phyloP scores from a whole-genome alignment of 2,113 vertebrate species.

The Tragelaphus buxtoni region DNA sequence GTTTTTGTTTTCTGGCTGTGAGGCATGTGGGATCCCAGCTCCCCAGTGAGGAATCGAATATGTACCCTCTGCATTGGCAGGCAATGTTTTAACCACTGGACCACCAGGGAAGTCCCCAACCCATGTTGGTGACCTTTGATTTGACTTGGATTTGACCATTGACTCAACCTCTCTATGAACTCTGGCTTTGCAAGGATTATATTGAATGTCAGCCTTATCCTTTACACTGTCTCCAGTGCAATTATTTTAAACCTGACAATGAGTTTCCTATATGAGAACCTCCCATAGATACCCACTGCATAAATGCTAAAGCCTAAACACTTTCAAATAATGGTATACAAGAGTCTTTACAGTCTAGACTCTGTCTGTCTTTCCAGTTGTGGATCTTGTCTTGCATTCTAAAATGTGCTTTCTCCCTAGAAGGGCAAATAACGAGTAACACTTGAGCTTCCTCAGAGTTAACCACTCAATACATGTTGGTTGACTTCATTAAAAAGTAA shows the following conservation, averaged over 20 bases:
- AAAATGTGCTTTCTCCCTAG: not conserved
- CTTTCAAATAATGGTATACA: not conserved
- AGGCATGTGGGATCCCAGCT: not conserved
- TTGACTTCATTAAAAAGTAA: slow-evolving; percentile 20
- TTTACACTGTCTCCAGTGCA: not conserved
- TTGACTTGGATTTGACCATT: not conserved
- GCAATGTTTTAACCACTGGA: not conserved
- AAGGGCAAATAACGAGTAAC: not conserved
- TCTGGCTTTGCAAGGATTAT: not conserved
- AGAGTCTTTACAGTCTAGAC: not conserved
- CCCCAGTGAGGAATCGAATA: not conserved
- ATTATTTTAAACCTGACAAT: not conserved
- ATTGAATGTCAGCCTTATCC: not conserved
- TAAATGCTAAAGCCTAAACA: not conserved
- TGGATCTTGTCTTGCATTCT: not conserved
- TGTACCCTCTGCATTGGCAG: not conserved
- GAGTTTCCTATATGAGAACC: not conserved
- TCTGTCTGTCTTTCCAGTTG: not conserved
- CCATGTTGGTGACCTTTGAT: not conserved
- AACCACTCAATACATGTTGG: not conserved
- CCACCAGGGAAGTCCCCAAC: not conserved
- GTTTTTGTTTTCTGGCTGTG: not conserved
- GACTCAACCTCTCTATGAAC: not conserved
- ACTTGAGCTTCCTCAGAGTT: not conserved
- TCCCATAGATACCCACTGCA: not conserved